Evolutionary conservation across 2,113 vertebrate species (phyloP).

Genomic region (Elephantulus edwardii): DNA sequence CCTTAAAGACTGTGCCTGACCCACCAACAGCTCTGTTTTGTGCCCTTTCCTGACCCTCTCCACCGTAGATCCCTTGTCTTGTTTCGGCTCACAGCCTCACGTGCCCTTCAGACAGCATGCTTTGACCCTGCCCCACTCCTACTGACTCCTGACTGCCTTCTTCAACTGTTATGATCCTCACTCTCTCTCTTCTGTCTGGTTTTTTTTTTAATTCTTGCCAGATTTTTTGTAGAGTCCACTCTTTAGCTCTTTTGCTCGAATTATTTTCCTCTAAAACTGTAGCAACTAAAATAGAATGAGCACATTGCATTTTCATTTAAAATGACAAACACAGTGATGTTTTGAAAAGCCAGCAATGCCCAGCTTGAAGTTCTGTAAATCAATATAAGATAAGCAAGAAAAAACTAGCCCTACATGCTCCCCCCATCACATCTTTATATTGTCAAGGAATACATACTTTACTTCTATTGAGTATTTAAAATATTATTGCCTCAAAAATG

Average conservation of each 20-base stretch:
- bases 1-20: not conserved
- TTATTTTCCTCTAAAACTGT: not conserved
- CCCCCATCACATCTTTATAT: not conserved
- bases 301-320: not conserved
- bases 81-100: not conserved
- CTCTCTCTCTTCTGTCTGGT: not conserved
- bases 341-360: too few species aligned
- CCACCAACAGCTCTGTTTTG: not conserved
- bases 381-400: not conserved
- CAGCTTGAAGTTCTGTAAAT: not conserved
- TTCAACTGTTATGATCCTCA: not conserved
- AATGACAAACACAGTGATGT: not conserved
- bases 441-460: not conserved
- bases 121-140: not conserved
- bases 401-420: not conserved
- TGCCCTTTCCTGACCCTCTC: not conserved
- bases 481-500: not conserved
- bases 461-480: not conserved
- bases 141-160: not conserved
- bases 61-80: not conserved
- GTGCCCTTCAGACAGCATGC: not conserved
- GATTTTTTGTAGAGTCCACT: not conserved
- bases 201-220: fast-evolving
- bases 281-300: fast-evolving
- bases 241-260: too few species aligned